Evolutionary conservation across 2,113 vertebrate species (phyloP).

Genomic region (Rhodinocichla rosea): DNA sequence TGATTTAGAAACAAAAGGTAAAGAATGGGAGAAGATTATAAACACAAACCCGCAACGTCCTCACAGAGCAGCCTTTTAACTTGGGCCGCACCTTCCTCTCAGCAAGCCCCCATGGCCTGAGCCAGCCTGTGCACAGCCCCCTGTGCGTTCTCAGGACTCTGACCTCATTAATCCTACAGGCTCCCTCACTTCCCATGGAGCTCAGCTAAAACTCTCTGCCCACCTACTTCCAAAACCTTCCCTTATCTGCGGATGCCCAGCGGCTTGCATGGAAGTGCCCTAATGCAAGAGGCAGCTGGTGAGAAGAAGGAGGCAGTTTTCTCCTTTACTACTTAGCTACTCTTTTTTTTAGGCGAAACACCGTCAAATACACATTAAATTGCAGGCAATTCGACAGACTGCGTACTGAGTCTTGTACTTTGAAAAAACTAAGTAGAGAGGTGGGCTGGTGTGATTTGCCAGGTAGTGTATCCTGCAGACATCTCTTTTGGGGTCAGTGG

Average conservation of each 20-base stretch:
- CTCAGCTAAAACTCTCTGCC: not conserved
- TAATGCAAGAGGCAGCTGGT: accelerated
- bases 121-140: accelerated
- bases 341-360: not conserved
- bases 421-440: not conserved
- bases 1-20: not conserved
- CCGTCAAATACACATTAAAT: not conserved
- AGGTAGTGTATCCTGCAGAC: too few relatives aligned
- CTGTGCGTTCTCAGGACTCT: not conserved
- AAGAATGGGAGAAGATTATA: not conserved
- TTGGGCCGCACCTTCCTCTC: accelerated
- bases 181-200: accelerated
- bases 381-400: not conserved
- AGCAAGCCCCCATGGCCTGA: not conserved
- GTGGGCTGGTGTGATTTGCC: not conserved
- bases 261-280: accelerated
- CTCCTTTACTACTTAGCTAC: accelerated
- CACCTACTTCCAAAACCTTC: accelerated
- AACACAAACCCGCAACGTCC: not conserved
- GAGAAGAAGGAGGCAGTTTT: accelerated
- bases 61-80: not conserved
- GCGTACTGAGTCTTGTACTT: not conserved
- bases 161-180: accelerated
- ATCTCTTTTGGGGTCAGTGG: not conserved
- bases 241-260: accelerated